A percentile compares a stretch with the other conserved stretches of the same genome.
phyloP scores from a whole-genome alignment of 30 jellyfish, hydroid and myxozoan species.

The Aurelia aurita region DNA sequence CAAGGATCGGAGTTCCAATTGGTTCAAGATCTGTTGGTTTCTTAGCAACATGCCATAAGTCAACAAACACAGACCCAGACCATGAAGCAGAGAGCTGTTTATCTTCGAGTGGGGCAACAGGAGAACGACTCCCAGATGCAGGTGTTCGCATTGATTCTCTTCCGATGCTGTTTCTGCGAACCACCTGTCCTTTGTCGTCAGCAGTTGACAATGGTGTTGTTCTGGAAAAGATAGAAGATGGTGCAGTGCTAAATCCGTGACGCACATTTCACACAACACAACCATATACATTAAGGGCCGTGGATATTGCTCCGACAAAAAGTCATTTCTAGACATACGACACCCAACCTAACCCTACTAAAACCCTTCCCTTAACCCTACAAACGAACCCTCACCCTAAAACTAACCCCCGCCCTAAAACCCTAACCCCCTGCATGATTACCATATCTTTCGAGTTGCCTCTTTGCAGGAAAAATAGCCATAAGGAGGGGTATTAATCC shows the following conservation, averaged over 20 bases:
- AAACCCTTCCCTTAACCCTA: too few relatives aligned
- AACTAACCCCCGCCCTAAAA: too few relatives aligned
- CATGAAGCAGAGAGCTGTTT: constrained; percentile 73
- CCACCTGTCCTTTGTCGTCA: constrained; percentile 19
- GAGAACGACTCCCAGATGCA: constrained; percentile 66
- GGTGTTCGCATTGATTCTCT: constrained; percentile 59
- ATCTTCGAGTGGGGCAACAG: constrained; percentile 62
- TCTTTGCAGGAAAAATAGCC: too few relatives aligned
- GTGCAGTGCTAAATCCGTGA: not conserved
- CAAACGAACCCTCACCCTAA: too few relatives aligned
- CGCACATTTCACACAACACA: too few relatives aligned
- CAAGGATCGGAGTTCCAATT: constrained; percentile 31
- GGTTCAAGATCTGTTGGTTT: constrained; percentile 68
- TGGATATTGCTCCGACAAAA: too few relatives aligned
- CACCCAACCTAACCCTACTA: too few relatives aligned
- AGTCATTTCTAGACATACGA: too few relatives aligned
- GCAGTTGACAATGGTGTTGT: constrained; percentile 43
- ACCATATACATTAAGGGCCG: too few relatives aligned
- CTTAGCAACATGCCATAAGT: constrained; percentile 50
- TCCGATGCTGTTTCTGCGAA: constrained; percentile 49
- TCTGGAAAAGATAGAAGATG: constrained; percentile 7
- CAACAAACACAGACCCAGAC: constrained; percentile 72
- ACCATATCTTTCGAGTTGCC: too few relatives aligned
- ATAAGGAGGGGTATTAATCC: too few relatives aligned
- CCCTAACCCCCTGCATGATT: too few relatives aligned